phyloP scores from a whole-genome alignment of 2,797 vertebrate genomes.

The Apogon talboti region DNA sequence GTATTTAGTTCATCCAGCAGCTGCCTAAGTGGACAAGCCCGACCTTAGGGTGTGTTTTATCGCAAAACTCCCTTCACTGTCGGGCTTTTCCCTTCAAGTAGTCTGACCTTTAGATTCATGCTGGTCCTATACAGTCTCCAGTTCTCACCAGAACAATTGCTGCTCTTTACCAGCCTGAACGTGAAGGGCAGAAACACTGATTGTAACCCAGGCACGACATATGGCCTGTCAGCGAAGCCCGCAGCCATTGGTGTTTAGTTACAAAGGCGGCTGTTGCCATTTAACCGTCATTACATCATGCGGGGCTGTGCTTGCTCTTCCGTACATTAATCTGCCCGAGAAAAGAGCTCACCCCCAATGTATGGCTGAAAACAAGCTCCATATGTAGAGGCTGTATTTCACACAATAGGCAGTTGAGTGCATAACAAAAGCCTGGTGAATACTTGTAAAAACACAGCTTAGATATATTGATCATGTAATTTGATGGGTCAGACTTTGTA shows the following conservation, averaged over 20 bases:
- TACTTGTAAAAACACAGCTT: too few species aligned
- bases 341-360: constrained; percentile 40
- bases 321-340: constrained; percentile 62
- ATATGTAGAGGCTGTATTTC: constrained; percentile 17
- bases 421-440: too few species aligned
- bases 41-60: constrained; percentile 36
- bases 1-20: constrained; percentile 46
- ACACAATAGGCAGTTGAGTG: too few species aligned
- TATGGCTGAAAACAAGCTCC: constrained; percentile 9
- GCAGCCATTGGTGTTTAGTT: constrained; percentile 58
- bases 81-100: constrained; percentile 35
- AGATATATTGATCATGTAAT: neutral
- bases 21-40: constrained; percentile 43
- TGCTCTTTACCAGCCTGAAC: constrained; percentile 9
- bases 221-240: constrained; percentile 52
- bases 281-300: constrained; percentile 59
- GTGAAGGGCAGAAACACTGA: constrained; percentile 38
- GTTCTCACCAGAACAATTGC: constrained; percentile 39
- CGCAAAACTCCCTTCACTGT: constrained; percentile 1
- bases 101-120: constrained; percentile 49
- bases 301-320: constrained; percentile 42
- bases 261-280: constrained; percentile 31
- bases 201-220: constrained; percentile 32
- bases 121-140: constrained; percentile 15
- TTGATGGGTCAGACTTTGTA: constrained; percentile 24